Conservation (phyloP, 2,797 vertebrate genomes). For the Pseudotriccus pelzelni region DNA sequence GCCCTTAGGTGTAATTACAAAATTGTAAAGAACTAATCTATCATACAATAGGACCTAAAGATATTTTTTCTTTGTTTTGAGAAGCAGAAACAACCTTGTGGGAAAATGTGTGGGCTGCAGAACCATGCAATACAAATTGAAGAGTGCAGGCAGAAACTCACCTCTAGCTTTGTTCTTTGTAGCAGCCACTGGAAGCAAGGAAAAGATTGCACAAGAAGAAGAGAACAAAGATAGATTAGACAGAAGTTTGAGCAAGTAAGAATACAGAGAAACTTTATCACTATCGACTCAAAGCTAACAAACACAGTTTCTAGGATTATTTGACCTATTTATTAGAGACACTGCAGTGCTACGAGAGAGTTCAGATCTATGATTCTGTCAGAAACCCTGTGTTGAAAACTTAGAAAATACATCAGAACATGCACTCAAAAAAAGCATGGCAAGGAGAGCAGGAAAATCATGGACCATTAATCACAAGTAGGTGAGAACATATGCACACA, state of each 20-base stretch:
- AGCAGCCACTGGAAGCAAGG: conserved; percentile 90
- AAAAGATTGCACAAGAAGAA: conserved; percentile 84
- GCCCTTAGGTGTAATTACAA: background rate
- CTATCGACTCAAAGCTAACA: conserved; percentile 23
- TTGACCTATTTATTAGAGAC: conserved; percentile 27
- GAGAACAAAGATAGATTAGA: conserved; percentile 84
- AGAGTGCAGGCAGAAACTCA: conserved; percentile 87
- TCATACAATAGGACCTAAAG: background rate
- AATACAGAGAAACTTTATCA: conserved; percentile 57
- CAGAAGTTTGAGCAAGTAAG: conserved; percentile 43
- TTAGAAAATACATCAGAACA: conserved; percentile 11
- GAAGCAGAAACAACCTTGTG: background rate
- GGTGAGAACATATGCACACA: background rate
- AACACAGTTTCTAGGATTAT: conserved; percentile 11
- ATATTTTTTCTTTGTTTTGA: background rate
- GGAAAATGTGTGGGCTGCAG: background rate
- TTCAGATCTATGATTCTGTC: conserved; percentile 27
- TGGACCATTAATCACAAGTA: background rate
- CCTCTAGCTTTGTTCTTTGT: conserved; percentile 96
- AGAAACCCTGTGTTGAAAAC: background rate
- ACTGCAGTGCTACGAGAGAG: background rate
- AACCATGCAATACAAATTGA: conserved; percentile 62
- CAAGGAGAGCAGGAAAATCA: background rate
- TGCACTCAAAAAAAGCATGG: background rate
- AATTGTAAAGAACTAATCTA: background rate